These are phyloP conservation scores for Eciton burchellii DNA, from an alignment of 1,140 invertebrate species.

Conservation along the genomic window DNA sequence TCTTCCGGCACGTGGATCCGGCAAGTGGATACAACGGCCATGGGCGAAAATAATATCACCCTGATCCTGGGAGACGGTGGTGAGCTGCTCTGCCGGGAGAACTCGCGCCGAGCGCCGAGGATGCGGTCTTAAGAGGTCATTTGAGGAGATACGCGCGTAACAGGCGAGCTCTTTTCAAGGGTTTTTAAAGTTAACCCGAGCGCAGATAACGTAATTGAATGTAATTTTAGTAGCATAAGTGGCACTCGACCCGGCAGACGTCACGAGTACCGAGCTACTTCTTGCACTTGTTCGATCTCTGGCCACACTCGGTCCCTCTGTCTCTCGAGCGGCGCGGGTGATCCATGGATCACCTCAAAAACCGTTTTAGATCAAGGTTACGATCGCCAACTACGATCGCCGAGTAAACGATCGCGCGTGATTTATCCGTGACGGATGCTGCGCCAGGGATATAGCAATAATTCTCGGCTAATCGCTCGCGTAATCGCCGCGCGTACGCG, in stretches of 20 bases:
- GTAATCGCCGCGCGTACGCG: background rate
- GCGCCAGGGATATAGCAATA: slow-evolving; percentile 30
- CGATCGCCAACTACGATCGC: slow-evolving; percentile 48
- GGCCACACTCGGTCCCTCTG: slow-evolving; percentile 70
- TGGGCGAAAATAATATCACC: slow-evolving; percentile 4
- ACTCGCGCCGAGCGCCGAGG: slow-evolving; percentile 69
- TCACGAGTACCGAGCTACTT: slow-evolving; percentile 82
- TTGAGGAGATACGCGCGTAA: slow-evolving; percentile 73
- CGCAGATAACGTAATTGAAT: slow-evolving; percentile 84
- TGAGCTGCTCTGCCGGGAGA: slow-evolving; percentile 56
- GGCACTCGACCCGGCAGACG: slow-evolving; percentile 84
- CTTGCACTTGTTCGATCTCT: slow-evolving; percentile 78
- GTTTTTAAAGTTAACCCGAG: slow-evolving; percentile 82
- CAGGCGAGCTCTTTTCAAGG: slow-evolving; percentile 78
- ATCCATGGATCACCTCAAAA: slow-evolving; percentile 64
- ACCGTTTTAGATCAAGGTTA: slow-evolving; percentile 74
- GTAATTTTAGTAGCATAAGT: slow-evolving; percentile 86
- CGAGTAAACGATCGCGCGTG: slow-evolving; percentile 46
- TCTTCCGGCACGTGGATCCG: no score
- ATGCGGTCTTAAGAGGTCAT: slow-evolving; percentile 77
- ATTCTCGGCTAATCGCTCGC: slow-evolving; percentile 40
- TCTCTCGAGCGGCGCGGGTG: slow-evolving; percentile 62
- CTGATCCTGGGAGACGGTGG: background rate
- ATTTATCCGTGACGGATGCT: slow-evolving; percentile 48
- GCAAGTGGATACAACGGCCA: background rate